Base-by-base conservation (phyloP, 2,797 vertebrate species). In the Graptemys geographica region DNA sequence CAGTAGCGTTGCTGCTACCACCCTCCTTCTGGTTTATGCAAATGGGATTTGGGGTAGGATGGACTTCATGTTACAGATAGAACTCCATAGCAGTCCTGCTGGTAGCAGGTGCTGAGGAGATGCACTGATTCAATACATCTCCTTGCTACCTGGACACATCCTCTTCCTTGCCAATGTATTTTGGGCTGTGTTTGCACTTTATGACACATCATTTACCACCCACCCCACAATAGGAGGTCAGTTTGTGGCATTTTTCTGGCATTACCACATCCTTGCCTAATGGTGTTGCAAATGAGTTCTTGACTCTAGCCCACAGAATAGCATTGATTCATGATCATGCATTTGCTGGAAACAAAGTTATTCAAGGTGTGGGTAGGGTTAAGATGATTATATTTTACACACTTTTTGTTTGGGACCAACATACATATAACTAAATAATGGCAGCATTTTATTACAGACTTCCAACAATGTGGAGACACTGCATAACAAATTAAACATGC, bases 351-450 rank as follows among this genome's bases (percentile, higher is more conserved):
- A 47, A 33, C 18, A 90, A 55, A 55, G 87, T 56, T 83, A n/a
- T 4, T 69, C n/a, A 62, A 51, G 19, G n/a, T 19, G 8, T 10
- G 9, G n/a, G 65, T 5, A 41, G 21, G 19, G n/a, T 41, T 94
- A 86, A 44, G 89, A 53, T 55, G 95, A 65, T 28, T 6, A 3
- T 86, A 81, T 2, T 6, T 11, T 41, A 91, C 31, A 84, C 27
- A 89, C 93, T 92, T 89, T 76, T 44, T 76, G 3, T 81, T 59
- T 79, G 18, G n/a, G 76, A 79, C 33, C 92, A 94, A 86, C 86
- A 62, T 81, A 78, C 80, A 81, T 79, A 47, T 37, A 88, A 81
- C 88, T 90, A 95, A 72, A 91, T 82, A 92, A 88, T 33, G 27
- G 9, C 51, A 44, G 21, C 57, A 33, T 4, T 85, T 93, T 95